Conservation (phyloP, 2,797 vertebrate species). For the Bucorvus abyssinicus region DNA sequence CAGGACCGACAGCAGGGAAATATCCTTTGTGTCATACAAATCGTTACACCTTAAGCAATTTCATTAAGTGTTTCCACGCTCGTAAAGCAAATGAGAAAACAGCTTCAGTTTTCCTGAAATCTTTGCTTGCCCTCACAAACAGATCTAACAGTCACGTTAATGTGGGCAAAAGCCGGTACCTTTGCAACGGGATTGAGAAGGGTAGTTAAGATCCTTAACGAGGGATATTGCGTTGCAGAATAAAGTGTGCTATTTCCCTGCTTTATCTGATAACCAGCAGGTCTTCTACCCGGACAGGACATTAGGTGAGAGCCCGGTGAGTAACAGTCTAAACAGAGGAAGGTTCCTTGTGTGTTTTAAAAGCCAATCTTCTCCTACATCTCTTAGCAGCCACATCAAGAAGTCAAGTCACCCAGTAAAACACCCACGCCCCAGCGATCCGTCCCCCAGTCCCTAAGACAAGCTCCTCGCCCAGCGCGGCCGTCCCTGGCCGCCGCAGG, state of each 20-base stretch:
- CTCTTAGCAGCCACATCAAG: neutral
- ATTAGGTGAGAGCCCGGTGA: neutral
- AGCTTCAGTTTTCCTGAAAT: neutral
- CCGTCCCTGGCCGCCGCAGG: too few relatives aligned
- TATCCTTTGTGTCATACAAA: constrained; percentile 13
- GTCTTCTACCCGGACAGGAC: neutral
- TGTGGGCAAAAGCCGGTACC: neutral
- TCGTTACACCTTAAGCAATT: constrained; percentile 56
- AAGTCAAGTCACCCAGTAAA: neutral
- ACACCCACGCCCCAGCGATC: too few relatives aligned
- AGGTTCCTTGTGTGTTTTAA: neutral
- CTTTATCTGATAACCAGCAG: neutral
- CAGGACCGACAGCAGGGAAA: constrained; percentile 46
- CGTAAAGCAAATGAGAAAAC: constrained; percentile 26
- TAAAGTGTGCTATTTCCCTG: neutral
- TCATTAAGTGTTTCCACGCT: constrained; percentile 36
- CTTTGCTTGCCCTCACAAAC: neutral
- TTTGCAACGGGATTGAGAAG: neutral
- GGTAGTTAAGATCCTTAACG: neutral
- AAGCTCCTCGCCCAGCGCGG: too few relatives aligned
- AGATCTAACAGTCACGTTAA: neutral
- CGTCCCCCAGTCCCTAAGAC: too few relatives aligned
- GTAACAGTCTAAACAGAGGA: neutral
- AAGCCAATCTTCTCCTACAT: neutral
- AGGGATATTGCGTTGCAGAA: neutral